Percentiles rank a stretch among this genome's conserved stretches.
These are phyloP conservation scores for Vesta saturnalis DNA, from an alignment of 2,888 invertebrate genomes.

Conservation along the genomic window DNA sequence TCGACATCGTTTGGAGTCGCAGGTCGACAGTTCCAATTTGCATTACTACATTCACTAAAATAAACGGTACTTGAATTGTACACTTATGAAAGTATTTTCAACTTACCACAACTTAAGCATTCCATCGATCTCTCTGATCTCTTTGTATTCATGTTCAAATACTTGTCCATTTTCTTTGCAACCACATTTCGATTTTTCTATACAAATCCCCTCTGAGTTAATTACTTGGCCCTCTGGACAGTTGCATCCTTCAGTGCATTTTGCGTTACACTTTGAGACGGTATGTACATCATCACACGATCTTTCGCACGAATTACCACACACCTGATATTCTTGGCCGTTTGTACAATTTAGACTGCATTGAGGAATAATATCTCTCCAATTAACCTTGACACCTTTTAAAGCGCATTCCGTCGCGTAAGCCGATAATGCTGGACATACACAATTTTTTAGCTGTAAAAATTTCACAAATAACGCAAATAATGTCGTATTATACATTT, in stretches of 20 bases:
- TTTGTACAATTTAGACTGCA: slow-evolving; percentile 83
- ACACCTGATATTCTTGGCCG: slow-evolving; percentile 84
- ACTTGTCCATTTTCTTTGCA: slow-evolving; percentile 78
- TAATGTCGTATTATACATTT: neutral
- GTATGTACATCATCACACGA: slow-evolving; percentile 74
- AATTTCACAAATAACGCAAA: neutral
- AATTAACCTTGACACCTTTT: slow-evolving; percentile 76
- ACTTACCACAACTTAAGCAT: slow-evolving; percentile 69
- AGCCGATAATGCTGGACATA: slow-evolving; percentile 84
- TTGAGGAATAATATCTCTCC: slow-evolving; percentile 80
- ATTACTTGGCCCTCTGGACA: slow-evolving; percentile 83
- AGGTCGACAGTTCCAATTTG: slow-evolving; percentile 75
- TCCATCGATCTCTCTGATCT: slow-evolving; percentile 74
- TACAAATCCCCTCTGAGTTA: slow-evolving; percentile 77
- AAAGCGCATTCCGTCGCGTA: slow-evolving; percentile 85
- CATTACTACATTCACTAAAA: slow-evolving; percentile 60
- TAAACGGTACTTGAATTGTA: too few species aligned
- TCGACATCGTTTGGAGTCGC: slow-evolving; percentile 72
- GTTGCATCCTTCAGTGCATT: slow-evolving; percentile 91
- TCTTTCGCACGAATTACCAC: slow-evolving; percentile 84
- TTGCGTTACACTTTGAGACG: slow-evolving; percentile 65
- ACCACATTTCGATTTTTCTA: slow-evolving; percentile 79
- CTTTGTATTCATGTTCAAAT: slow-evolving; percentile 79
- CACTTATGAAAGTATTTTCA: too few species aligned
- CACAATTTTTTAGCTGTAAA: slow-evolving; percentile 65